These are phyloP conservation scores for Scartelaos histophorus DNA, from an alignment of 2,113 vertebrate species.

Conservation along the genomic window DNA sequence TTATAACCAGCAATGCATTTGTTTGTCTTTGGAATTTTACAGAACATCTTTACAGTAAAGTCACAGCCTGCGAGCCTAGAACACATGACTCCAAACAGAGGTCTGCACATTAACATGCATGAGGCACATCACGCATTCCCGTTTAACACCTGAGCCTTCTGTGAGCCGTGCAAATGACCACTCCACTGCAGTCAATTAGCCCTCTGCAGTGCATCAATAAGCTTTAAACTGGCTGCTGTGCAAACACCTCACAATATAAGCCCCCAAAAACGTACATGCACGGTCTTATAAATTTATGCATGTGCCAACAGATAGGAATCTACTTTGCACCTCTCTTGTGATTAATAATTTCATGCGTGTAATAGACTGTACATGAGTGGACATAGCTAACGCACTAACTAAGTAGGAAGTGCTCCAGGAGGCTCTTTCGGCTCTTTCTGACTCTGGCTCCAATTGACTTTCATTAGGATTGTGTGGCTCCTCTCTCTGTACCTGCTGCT, in stretches of 20 bases:
- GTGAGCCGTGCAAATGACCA: conserved; percentile 35
- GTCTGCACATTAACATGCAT: conserved; percentile 48
- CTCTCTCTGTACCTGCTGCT: no score
- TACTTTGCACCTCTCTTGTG: neutral
- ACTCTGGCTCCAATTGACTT: no score
- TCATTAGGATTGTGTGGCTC: no score
- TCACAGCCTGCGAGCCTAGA: neutral
- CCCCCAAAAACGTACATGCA: neutral
- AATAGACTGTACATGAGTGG: no score
- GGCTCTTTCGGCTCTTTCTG: no score
- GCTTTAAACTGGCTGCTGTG: conserved; percentile 55
- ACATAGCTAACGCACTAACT: no score
- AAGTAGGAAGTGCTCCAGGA: no score
- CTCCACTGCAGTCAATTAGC: conserved; percentile 57
- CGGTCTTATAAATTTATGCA: conserved; percentile 47
- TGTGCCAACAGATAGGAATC: conserved; percentile 23
- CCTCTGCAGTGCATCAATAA: conserved; percentile 65
- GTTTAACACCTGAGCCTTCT: conserved; percentile 48
- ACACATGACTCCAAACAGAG: conserved; percentile 18
- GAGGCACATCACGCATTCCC: conserved; percentile 28
- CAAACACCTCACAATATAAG: conserved; percentile 54
- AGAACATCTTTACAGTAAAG: neutral
- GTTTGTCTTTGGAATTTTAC: no score
- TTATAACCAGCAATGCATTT: no score
- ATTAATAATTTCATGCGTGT: neutral